Percentiles rank a stretch among this genome's conserved stretches.
Conservation (phyloP, 2,797 vertebrate species). For the Intellagama lesueurii region DNA sequence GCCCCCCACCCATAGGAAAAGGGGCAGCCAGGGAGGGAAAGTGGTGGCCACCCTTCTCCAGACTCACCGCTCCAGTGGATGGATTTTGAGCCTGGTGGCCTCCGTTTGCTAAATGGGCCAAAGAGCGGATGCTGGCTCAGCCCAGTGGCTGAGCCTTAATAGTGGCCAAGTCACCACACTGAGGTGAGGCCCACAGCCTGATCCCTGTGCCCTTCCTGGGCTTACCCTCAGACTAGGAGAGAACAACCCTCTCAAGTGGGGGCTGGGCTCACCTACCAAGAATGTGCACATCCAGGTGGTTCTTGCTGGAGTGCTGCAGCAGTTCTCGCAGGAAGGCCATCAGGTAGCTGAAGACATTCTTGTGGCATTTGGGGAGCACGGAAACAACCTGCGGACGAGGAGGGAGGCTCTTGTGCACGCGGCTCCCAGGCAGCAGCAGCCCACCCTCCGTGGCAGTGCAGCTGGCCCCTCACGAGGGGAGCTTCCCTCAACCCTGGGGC, state of each 20-base stretch:
- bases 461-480: too few species aligned
- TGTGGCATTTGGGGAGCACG: slow-evolving; percentile 88
- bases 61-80: background rate
- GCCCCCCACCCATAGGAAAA: too few species aligned
- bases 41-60: too few species aligned
- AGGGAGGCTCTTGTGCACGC: too few species aligned
- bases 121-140: too few species aligned
- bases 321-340: slow-evolving; percentile 92
- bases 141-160: background rate
- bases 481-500: too few species aligned
- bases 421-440: background rate
- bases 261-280: slow-evolving; percentile 82
- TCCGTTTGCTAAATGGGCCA: background rate
- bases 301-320: slow-evolving; percentile 88
- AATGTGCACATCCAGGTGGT: slow-evolving; percentile 90
- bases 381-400: slow-evolving; percentile 82
- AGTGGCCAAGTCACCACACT: background rate
- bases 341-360: slow-evolving; percentile 93
- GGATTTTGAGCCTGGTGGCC: background rate
- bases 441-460: too few species aligned
- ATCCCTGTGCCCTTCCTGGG: too few species aligned
- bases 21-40: background rate
- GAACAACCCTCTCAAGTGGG: too few species aligned
- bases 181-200: too few species aligned
- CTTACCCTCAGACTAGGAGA: too few species aligned